phyloP scores from a whole-genome alignment of 1,140 invertebrate genomes.

The Diachasma alloeum region DNA sequence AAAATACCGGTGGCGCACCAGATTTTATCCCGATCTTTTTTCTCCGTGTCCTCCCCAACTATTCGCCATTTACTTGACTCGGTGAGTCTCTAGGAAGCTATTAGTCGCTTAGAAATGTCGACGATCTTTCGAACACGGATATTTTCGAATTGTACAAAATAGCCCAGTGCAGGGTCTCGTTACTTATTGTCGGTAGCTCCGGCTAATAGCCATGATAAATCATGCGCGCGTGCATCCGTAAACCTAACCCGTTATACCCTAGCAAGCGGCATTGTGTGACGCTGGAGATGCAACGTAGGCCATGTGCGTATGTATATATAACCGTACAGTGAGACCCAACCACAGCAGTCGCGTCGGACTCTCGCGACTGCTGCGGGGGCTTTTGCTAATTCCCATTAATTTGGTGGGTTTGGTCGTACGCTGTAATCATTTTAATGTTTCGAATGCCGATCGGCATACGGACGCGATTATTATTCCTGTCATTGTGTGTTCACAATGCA shows the following conservation, averaged over 20 bases:
- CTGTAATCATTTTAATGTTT: conserved; percentile 49
- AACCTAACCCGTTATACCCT: conserved; percentile 17
- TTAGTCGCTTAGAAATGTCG: no score
- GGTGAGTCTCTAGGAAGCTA: no score
- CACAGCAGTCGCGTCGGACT: conserved; percentile 3
- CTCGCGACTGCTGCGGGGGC: conserved; percentile 18
- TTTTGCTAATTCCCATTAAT: conserved; percentile 50
- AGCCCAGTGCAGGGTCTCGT: not conserved
- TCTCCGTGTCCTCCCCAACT: no score
- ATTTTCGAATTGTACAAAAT: conserved; percentile 10
- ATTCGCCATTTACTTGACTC: no score
- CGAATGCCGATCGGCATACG: conserved; percentile 44
- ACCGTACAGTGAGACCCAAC: not conserved
- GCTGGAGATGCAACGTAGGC: conserved; percentile 9
- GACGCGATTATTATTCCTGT: conserved; percentile 41
- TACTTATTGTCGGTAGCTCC: conserved; percentile 16
- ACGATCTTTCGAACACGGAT: not conserved
- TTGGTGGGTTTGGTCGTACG: conserved; percentile 43
- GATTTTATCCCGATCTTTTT: no score
- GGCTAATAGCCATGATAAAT: conserved; percentile 26
- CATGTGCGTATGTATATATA: conserved; percentile 7
- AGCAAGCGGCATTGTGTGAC: conserved; percentile 13
- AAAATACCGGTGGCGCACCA: no score
- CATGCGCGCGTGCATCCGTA: conserved; percentile 22
- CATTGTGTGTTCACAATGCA: conserved; percentile 14